Evolutionary conservation across 2,888 invertebrate genomes (phyloP).

Genomic region (Drosophila percnosoma): DNA sequence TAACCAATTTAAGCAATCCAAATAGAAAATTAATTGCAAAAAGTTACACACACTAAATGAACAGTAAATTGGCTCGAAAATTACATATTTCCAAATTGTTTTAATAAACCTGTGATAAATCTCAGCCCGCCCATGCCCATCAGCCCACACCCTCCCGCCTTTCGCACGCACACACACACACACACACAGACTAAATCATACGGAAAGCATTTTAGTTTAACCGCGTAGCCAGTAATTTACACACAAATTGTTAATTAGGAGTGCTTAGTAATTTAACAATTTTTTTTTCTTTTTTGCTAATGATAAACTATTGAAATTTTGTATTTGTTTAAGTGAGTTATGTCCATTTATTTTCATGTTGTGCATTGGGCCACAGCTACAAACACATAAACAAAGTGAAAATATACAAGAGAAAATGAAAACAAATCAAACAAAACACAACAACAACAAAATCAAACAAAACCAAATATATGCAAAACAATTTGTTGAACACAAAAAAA

Average conservation of each 20-base stretch:
- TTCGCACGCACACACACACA: slow-evolving; percentile 6
- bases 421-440: slow-evolving; percentile 11
- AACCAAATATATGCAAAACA: slow-evolving; percentile 23
- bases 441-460: slow-evolving; percentile 3
- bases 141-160: not conserved
- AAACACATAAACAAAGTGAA: slow-evolving; percentile 19
- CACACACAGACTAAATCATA: slow-evolving; percentile 18
- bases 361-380: slow-evolving; percentile 4
- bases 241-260: slow-evolving; percentile 55
- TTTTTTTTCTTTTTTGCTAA: slow-evolving; percentile 54
- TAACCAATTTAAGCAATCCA: slow-evolving; percentile 6
- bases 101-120: slow-evolving; percentile 65
- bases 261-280: slow-evolving; percentile 46
- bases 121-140: slow-evolving; percentile 34
- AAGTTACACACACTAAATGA: slow-evolving; percentile 6
- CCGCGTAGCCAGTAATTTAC: slow-evolving; percentile 60
- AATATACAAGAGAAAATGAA: slow-evolving; percentile 9
- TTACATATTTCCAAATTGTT: slow-evolving; percentile 16
- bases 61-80: slow-evolving; percentile 19
- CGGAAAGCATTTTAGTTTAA: slow-evolving; percentile 47
- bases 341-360: slow-evolving; percentile 16
- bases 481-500: slow-evolving; percentile 12
- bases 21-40: slow-evolving; percentile 9
- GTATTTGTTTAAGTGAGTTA: slow-evolving; percentile 51
- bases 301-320: slow-evolving; percentile 55